Evolutionary conservation across 2,888 invertebrate genomes (phyloP), one percentile per base, ranked within the genome.

Genomic region (Dryomyza anilis): DNA sequence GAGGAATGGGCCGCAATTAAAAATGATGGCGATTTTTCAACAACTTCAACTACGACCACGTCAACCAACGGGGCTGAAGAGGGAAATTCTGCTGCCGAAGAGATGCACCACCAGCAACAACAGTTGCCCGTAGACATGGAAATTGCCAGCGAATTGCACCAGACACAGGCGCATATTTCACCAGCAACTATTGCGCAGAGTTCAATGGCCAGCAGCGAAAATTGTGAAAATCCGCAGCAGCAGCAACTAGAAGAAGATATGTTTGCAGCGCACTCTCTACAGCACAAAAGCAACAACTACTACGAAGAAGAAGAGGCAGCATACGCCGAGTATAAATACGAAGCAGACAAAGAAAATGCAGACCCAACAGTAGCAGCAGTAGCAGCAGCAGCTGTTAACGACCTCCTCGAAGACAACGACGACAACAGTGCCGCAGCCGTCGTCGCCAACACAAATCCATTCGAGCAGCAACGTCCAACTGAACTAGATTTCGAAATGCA

Each of bases 401-500:
- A 23, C 10, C 29, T 19, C 14, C 58, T 36, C 19, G 33, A 50
- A 33, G 59, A 62, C 8, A 33, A 33, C 39, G 61, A 65, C 5
- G 64, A 68, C n/a, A 23, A 62, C 2, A 59, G 19, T 39, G 29
- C 27, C n/a, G 19, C 1, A 56, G 25, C 21, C 46, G 39, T 25
- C 16, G 29, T 14, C 43, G 14, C 39, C 25, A n/a, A n/a, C n/a
- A n/a, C n/a, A n/a, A n/a, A n/a, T n/a, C n/a, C n/a, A n/a, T n/a
- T n/a, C n/a, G 33, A 52, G 16, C 23, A 6, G 4, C 56, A 29
- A 36, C 63, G 56, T 48, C 52, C 65, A 30, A 48, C 8, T 48
- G 70, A 68, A 12, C 63, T 70, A 3, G 68, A 70, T 46, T 56
- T 65, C 2, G 88, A 88, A 77, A 88, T 90, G 84, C 89, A 89